A percentile compares a stretch with the other conserved stretches of the same genome.
Conservation (phyloP, 2,113 vertebrate genomes). For the crab-eating macaque (Macaca fascicularis) region T2T-MFA8v1.1 NC_088389.1:53378501-53379000, state of each 20-base stretch:
- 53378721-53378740: not conserved
- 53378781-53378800: not conserved
- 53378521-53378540: not conserved
- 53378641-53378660: not conserved
- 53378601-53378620: not conserved
- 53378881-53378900: not conserved
- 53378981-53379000: not conserved
- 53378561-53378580: not conserved
- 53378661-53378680: not conserved
- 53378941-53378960: not conserved
- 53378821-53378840: not conserved
- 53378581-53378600: not conserved
- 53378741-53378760: not conserved
- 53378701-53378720: not conserved
- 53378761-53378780: not conserved
- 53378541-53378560: not conserved
- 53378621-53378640: not conserved
- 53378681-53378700: not conserved
- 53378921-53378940: not conserved
- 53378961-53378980: not conserved
- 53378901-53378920: not conserved
- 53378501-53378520: not conserved
- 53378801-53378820: not conserved
- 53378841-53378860: not conserved
- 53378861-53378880: not conserved